These are phyloP conservation scores for Argyrosomus japonicus DNA, from an alignment of 2,113 vertebrate species.

Conservation along the genomic window DNA sequence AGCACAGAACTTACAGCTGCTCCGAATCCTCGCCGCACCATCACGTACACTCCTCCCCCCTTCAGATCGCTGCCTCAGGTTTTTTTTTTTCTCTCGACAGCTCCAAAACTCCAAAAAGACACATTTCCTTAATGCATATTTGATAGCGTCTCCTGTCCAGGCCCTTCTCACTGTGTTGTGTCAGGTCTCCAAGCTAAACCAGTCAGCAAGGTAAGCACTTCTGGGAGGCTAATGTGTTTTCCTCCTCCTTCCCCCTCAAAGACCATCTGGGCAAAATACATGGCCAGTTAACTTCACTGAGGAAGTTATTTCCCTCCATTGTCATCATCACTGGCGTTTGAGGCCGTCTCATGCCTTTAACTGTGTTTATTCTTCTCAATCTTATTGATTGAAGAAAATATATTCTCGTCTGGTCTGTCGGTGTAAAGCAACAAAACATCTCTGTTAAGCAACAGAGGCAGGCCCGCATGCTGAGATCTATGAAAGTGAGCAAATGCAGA, in stretches of 20 bases:
- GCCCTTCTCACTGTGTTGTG: conserved; percentile 12
- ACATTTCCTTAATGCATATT: conserved; percentile 49
- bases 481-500: background rate
- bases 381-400: background rate
- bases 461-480: background rate
- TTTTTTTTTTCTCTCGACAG: background rate
- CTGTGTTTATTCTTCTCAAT: background rate
- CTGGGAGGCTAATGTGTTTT: conserved; percentile 5
- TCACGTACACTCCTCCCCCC: background rate
- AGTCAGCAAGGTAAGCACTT: conserved; percentile 37
- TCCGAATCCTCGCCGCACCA: background rate
- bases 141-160: conserved; percentile 20
- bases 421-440: background rate
- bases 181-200: conserved; percentile 7
- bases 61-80: conserved; percentile 12
- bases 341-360: background rate
- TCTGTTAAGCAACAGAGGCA: background rate
- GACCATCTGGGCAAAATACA: background rate
- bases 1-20: background rate
- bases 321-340: background rate
- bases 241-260: background rate
- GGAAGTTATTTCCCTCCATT: background rate
- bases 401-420: background rate
- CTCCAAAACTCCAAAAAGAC: conserved; percentile 32
- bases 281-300: background rate